A percentile compares a stretch with the other conserved stretches of the same genome.
phyloP scores from a whole-genome alignment of 2,797 vertebrate genomes.

The Salmo trutta region DNA sequence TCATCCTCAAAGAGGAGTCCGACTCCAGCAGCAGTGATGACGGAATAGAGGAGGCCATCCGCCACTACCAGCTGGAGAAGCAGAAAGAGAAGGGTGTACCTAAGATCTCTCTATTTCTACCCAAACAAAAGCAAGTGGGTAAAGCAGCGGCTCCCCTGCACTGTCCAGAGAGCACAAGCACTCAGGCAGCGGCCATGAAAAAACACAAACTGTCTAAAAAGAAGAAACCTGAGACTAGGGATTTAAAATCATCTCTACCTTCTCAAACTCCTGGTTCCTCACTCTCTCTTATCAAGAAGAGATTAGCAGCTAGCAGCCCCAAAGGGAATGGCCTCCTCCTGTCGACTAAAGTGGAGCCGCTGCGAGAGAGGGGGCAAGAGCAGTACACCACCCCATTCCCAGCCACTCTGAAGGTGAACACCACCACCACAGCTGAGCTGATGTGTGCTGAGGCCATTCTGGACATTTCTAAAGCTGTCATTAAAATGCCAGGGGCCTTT shows the following conservation, averaged over 20 bases:
- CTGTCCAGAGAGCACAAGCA: slow-evolving; percentile 50
- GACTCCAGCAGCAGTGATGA: slow-evolving; percentile 95
- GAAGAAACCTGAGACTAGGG: slow-evolving; percentile 49
- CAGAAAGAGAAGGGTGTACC: slow-evolving; percentile 64
- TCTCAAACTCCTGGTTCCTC: slow-evolving; percentile 16
- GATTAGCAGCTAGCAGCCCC: slow-evolving; percentile 29
- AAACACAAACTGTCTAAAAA: slow-evolving; percentile 62
- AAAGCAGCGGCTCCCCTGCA: slow-evolving; percentile 38
- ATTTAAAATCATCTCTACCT: slow-evolving; percentile 47
- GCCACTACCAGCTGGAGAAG: slow-evolving; percentile 89
- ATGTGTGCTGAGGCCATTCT: slow-evolving; percentile 97
- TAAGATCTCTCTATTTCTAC: slow-evolving; percentile 45
- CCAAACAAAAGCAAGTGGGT: slow-evolving; percentile 42
- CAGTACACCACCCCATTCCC: slow-evolving; percentile 33
- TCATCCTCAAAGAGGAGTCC: slow-evolving; percentile 56
- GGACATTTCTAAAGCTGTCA: slow-evolving; percentile 94
- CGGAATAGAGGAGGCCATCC: slow-evolving; percentile 96
- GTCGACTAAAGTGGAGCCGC: slow-evolving; percentile 50
- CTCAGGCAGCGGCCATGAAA: slow-evolving; percentile 52
- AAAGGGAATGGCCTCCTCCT: slow-evolving; percentile 60
- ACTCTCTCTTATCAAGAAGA: slow-evolving; percentile 42
- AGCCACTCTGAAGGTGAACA: slow-evolving; percentile 74
- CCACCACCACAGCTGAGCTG: slow-evolving; percentile 80
- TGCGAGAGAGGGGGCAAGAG: slow-evolving; percentile 53
- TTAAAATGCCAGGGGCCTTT: slow-evolving; percentile 74